Evolutionary conservation across 1,140 invertebrate species (phyloP).

Genomic region (Fopius arisanus): DNA sequence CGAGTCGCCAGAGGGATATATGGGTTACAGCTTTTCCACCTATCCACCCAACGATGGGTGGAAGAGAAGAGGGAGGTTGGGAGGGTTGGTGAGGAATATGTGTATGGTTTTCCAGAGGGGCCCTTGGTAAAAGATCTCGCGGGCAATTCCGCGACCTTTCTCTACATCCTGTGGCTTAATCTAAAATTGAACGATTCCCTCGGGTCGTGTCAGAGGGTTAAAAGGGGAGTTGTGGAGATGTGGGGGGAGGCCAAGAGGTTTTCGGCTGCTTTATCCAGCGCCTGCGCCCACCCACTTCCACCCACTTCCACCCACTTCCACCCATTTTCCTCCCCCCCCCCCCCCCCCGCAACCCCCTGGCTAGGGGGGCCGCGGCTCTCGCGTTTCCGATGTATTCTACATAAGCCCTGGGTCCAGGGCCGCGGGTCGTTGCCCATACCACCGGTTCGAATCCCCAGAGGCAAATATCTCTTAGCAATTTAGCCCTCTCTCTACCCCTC

Average conservation of each 20-base stretch:
- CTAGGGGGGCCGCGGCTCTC: neutral
- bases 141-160: neutral
- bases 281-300: neutral
- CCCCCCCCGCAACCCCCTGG: too few relatives aligned
- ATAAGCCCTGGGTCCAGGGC: slow-evolving; percentile 37
- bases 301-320: too few relatives aligned
- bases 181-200: slow-evolving; percentile 55
- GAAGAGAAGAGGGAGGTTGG: too few relatives aligned
- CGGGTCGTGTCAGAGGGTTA: slow-evolving; percentile 24
- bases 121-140: slow-evolving; percentile 15
- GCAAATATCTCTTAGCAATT: slow-evolving; percentile 58
- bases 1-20: slow-evolving; percentile 12
- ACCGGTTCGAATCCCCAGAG: slow-evolving; percentile 38
- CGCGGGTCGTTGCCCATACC: slow-evolving; percentile 43
- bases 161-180: slow-evolving; percentile 33
- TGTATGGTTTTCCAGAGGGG: neutral
- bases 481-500: slow-evolving; percentile 27
- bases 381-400: slow-evolving; percentile 31
- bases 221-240: neutral
- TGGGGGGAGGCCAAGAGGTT: neutral
- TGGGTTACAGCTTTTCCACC: neutral
- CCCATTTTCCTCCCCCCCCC: too few relatives aligned
- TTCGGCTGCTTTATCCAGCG: slow-evolving; percentile 1
- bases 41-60: neutral
- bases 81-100: too few relatives aligned